These are phyloP conservation scores for Ylistrum balloti DNA, from an alignment of 1,140 invertebrate genomes.

Conservation along the genomic window DNA sequence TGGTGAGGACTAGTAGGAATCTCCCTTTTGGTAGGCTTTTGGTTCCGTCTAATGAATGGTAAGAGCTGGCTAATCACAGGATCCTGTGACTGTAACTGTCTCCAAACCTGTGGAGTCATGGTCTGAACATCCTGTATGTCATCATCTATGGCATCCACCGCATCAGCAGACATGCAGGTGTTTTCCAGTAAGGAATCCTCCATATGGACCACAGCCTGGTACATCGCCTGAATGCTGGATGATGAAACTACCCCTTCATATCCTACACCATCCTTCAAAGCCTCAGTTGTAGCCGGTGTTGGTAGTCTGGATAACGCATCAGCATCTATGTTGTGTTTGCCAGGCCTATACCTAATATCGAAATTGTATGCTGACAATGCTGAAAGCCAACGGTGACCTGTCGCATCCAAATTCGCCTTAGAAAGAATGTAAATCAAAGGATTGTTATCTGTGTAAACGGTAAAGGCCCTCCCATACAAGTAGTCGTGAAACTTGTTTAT, in stretches of 20 bases:
- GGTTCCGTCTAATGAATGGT: too few relatives aligned
- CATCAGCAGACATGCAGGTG: too few relatives aligned
- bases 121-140: neutral
- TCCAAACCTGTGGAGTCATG: too few relatives aligned
- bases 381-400: neutral
- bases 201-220: neutral
- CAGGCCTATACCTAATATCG: neutral
- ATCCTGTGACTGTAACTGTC: too few relatives aligned
- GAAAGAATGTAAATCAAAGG: too few relatives aligned
- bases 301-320: neutral
- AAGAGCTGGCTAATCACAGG: too few relatives aligned
- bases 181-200: neutral
- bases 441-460: neutral
- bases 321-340: neutral
- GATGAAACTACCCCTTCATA: neutral
- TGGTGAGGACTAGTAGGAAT: neutral
- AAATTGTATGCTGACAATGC: neutral
- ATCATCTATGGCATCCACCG: neutral
- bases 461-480: neutral
- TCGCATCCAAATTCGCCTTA: too few relatives aligned
- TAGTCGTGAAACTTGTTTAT: neutral
- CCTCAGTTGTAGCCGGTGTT: neutral
- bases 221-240: neutral
- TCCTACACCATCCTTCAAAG: neutral
- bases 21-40: too few relatives aligned